Evolutionary conservation across 2,888 invertebrate species (phyloP).

Genomic region (Dromius quadrimaculatus): DNA sequence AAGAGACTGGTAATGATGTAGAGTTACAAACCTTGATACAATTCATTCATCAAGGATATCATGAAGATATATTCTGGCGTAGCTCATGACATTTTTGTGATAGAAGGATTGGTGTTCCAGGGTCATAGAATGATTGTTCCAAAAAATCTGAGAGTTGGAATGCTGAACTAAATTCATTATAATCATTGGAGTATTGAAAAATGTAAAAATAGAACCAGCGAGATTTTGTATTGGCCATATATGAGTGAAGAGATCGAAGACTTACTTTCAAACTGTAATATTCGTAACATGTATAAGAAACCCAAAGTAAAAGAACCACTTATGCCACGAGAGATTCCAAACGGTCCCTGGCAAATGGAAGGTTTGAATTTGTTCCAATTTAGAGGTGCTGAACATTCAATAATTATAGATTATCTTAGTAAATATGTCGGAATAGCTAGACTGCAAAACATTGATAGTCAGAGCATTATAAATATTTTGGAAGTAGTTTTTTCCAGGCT

Average conservation of each 20-base stretch:
- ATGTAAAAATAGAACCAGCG: constrained; percentile 38
- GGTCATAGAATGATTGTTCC: too few species aligned
- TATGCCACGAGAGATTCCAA: constrained; percentile 39
- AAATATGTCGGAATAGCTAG: constrained; percentile 19
- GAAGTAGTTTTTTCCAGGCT: not conserved
- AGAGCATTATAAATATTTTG: not conserved
- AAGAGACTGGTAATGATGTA: too few species aligned
- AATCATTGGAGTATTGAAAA: constrained; percentile 26
- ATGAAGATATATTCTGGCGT: too few species aligned
- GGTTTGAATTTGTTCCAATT: constrained; percentile 43
- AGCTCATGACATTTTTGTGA: too few species aligned
- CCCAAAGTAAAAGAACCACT: constrained; percentile 49
- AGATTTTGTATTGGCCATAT: constrained; percentile 38
- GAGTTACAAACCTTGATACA: too few species aligned
- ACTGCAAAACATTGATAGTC: not conserved
- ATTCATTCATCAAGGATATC: too few species aligned
- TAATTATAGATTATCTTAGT: constrained; percentile 47
- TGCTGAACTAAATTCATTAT: too few species aligned
- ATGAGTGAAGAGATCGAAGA: constrained; percentile 43
- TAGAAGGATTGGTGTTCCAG: too few species aligned
- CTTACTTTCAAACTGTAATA: constrained; percentile 22
- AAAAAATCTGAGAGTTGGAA: too few species aligned
- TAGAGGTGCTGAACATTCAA: constrained; percentile 29
- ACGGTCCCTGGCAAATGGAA: constrained; percentile 43
- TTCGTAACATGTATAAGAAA: constrained; percentile 35